phyloP scores from a whole-genome alignment of 2,797 vertebrate species.

The Amniataba percoides region DNA sequence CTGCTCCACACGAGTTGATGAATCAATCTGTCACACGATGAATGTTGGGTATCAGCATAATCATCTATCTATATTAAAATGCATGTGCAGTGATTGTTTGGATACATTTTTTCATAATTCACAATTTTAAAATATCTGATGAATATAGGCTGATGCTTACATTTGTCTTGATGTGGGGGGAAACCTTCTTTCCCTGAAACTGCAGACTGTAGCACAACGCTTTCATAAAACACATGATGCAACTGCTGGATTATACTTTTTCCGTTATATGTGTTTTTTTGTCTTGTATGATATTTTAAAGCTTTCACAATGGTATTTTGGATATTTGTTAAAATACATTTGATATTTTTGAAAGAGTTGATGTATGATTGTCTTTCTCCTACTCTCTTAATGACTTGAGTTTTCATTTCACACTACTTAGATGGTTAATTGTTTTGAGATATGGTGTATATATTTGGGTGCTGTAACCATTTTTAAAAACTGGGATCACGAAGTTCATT shows the following conservation, averaged over 20 bases:
- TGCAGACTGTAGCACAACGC: background rate
- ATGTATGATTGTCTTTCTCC: background rate
- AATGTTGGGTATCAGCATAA: background rate
- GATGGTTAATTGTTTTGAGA: background rate
- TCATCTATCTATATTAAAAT: background rate
- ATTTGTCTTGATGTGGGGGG: background rate
- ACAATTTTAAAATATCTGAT: background rate
- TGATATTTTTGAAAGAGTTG: background rate
- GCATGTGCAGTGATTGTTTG: background rate
- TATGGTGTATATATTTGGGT: background rate
- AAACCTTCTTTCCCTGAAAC: background rate
- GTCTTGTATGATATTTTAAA: background rate
- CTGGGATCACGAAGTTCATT: background rate
- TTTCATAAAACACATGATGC: background rate
- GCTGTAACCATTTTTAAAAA: background rate
- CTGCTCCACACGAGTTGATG: slow-evolving; percentile 25
- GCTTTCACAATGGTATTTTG: background rate
- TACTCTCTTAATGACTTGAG: background rate
- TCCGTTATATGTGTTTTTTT: background rate
- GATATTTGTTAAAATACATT: background rate
- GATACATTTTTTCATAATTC: background rate
- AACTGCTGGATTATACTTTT: background rate
- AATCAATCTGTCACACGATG: slow-evolving; percentile 37
- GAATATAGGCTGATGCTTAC: background rate
- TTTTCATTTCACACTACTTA: background rate